Percentiles rank a stretch among this genome's conserved stretches.
phyloP scores from a whole-genome alignment of 2,888 invertebrate species.

The Epirrita christyi region DNA sequence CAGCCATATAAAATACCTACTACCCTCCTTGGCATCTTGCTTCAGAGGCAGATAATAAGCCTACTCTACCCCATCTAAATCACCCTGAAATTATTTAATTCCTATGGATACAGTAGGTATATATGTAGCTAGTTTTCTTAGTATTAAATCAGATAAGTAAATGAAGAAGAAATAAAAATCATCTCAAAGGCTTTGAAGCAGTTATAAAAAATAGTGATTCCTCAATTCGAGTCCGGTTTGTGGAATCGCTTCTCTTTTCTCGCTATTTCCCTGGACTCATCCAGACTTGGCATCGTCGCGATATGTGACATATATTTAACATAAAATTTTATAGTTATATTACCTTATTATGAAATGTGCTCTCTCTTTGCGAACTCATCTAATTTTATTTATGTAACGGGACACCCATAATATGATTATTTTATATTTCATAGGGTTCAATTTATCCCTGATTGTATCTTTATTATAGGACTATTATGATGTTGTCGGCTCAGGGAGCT shows the following conservation, averaged over 20 bases:
- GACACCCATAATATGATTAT: conserved; percentile 16
- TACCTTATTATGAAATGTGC: conserved; percentile 41
- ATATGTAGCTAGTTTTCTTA: no score
- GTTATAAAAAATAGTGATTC: no score
- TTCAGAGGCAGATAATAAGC: no score
- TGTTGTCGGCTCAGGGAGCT: background rate
- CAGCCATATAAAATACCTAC: no score
- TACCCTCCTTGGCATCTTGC: no score
- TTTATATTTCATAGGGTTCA: conserved; percentile 13
- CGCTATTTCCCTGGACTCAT: conserved; percentile 29
- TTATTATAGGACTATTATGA: conserved; percentile 16
- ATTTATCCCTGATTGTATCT: conserved; percentile 20
- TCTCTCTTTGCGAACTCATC: conserved; percentile 34
- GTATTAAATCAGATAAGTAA: no score
- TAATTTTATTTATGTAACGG: conserved; percentile 34
- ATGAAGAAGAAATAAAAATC: no score
- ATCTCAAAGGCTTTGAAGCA: no score
- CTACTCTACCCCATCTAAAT: no score
- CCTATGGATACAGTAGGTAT: no score
- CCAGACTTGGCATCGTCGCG: conserved; percentile 37
- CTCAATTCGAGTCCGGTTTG: no score
- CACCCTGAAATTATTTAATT: no score
- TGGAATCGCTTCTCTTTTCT: background rate
- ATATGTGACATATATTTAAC: conserved; percentile 50
- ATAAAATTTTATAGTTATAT: conserved; percentile 52